Percentiles rank a stretch among this genome's conserved stretches.
Evolutionary conservation across 2,888 invertebrate genomes (phyloP).

Genomic region (Meandrusa payeni): DNA sequence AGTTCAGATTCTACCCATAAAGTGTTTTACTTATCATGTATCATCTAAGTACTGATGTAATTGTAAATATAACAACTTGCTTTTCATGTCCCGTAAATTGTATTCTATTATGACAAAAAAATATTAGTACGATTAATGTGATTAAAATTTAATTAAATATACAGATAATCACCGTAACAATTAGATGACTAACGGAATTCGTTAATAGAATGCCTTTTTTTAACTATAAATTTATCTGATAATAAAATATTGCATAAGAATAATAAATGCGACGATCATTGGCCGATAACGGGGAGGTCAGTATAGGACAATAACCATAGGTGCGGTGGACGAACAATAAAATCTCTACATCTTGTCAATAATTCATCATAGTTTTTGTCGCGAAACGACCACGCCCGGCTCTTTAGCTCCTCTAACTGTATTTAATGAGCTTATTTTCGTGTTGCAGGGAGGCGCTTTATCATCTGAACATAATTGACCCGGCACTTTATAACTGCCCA

Average conservation of each 20-base stretch:
- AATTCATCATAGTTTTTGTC: conserved; percentile 71
- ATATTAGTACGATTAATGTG: too few relatives aligned
- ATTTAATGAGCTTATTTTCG: conserved; percentile 43
- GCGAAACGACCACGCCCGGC: conserved; percentile 45
- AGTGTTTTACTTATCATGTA: too few relatives aligned
- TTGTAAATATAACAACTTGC: too few relatives aligned
- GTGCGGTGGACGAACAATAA: conserved; percentile 50
- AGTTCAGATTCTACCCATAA: too few relatives aligned
- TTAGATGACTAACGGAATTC: too few relatives aligned
- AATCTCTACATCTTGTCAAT: conserved; percentile 47
- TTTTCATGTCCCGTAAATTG: too few relatives aligned
- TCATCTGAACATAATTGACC: conserved; percentile 33
- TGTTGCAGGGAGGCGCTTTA: conserved; percentile 30
- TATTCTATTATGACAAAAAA: too few relatives aligned
- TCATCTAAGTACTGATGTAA: too few relatives aligned
- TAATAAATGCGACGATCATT: conserved; percentile 23
- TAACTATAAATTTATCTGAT: too few relatives aligned
- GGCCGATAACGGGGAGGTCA: conserved; percentile 38
- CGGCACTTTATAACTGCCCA: conserved; percentile 28
- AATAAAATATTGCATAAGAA: conserved; percentile 13
- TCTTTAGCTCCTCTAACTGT: conserved; percentile 54
- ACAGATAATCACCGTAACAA: too few relatives aligned
- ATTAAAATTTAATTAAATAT: too few relatives aligned
- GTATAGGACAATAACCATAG: conserved; percentile 32
- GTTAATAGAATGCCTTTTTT: too few relatives aligned